Percentiles rank a stretch among this genome's conserved stretches.
Conservation (phyloP, 37 sponge, comb jelly and placozoan species). For the Chondrosia reniformis region DNA sequence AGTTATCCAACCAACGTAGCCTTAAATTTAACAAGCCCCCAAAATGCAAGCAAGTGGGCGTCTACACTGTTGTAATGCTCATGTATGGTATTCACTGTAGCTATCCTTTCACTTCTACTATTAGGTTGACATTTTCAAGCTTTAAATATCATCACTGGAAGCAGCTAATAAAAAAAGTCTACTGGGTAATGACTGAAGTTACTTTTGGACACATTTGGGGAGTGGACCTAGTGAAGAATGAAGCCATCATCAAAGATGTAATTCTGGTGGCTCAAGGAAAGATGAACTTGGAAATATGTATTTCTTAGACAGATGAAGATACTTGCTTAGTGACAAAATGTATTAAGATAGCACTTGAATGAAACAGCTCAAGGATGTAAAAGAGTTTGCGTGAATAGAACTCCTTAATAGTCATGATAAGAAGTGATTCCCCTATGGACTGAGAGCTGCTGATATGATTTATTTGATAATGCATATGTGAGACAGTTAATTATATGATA, state of each 20-base stretch:
- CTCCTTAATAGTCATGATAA: not conserved
- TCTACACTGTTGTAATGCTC: too few species aligned
- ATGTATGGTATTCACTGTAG: too few species aligned
- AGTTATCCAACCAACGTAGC: too few species aligned
- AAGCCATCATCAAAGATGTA: constrained; percentile 75
- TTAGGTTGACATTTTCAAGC: constrained; percentile 90
- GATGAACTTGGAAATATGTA: constrained; percentile 97
- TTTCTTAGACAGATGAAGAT: constrained; percentile 87
- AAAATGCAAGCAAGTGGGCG: too few species aligned
- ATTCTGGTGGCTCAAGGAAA: constrained; percentile 92
- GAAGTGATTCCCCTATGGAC: too few species aligned
- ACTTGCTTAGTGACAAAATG: too few species aligned
- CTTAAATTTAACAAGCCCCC: too few species aligned
- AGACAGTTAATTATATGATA: too few species aligned
- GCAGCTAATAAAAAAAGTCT: constrained; percentile 77
- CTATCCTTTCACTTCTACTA: constrained; percentile 51
- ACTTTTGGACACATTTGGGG: constrained; percentile 93
- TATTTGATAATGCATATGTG: too few species aligned
- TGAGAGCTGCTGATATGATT: too few species aligned
- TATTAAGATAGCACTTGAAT: too few species aligned
- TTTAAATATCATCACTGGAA: constrained; percentile 98
- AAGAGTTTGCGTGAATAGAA: not conserved
- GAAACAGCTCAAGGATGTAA: constrained; percentile 1
- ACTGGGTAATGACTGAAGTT: constrained; percentile 82
- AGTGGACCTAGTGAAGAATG: constrained; percentile 88